Conservation (phyloP, 2,797 vertebrate species). For the Limosa lapponica region DNA sequence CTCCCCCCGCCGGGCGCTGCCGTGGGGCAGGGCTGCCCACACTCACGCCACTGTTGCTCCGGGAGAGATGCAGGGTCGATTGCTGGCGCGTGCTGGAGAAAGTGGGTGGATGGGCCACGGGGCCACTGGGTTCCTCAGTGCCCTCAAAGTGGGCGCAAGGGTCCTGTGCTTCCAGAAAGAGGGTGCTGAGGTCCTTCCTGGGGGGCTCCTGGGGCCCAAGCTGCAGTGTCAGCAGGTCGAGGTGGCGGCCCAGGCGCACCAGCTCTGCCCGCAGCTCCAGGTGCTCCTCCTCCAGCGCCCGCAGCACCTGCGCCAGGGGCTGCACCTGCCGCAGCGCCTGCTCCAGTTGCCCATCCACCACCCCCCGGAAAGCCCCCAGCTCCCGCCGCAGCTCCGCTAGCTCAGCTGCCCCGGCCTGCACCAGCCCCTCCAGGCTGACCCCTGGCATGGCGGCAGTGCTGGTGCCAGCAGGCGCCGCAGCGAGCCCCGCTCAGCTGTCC, state of each 20-base stretch:
- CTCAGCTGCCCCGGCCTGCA: neutral
- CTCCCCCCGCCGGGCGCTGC: neutral
- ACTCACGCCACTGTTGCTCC: conserved; percentile 81
- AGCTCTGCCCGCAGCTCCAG: conserved; percentile 83
- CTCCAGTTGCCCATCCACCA: conserved; percentile 79
- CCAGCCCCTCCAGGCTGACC: conserved; percentile 63
- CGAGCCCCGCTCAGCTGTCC: neutral
- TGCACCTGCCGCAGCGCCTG: conserved; percentile 68
- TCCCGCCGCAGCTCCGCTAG: conserved; percentile 85
- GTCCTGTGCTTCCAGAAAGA: conserved; percentile 75
- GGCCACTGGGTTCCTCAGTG: conserved; percentile 56
- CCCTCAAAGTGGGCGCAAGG: conserved; percentile 75
- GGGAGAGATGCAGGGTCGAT: conserved; percentile 74
- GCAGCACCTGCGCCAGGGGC: conserved; percentile 74
- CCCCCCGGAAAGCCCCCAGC: conserved; percentile 80
- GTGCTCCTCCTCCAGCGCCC: conserved; percentile 83
- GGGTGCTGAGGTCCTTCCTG: conserved; percentile 61
- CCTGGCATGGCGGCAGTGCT: conserved; percentile 63
- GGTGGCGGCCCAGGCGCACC: conserved; percentile 76
- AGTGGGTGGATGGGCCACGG: conserved; percentile 81
- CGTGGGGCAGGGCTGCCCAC: neutral
- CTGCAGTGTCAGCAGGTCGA: conserved; percentile 78
- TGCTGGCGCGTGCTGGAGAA: conserved; percentile 82
- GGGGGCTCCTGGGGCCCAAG: conserved; percentile 65
- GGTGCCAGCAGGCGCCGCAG: neutral